A percentile compares a stretch with the other conserved stretches of the same genome.
Evolutionary conservation across 2,888 invertebrate species (phyloP).

Genomic region (Callyntrura sp.): DNA sequence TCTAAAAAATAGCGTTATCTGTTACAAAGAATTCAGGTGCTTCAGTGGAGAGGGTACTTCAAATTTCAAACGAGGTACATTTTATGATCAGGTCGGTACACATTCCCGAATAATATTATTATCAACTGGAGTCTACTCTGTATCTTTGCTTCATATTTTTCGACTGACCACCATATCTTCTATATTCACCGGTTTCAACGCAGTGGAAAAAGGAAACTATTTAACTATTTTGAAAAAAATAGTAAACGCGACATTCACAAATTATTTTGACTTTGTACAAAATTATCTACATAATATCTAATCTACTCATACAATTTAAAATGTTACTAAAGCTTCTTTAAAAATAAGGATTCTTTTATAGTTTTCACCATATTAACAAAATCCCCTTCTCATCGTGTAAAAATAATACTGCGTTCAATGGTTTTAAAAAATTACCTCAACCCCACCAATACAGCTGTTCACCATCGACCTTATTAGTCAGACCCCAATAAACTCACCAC

Average conservation of each 20-base stretch:
- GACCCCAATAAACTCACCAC: not conserved
- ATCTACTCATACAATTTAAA: not conserved
- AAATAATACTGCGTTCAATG: conserved; percentile 59
- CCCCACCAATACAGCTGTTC: not conserved
- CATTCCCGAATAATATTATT: not conserved
- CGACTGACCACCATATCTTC: conserved; percentile 7
- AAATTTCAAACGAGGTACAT: conserved; percentile 41
- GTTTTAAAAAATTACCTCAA: conserved; percentile 10
- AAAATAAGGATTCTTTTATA: conserved; percentile 19
- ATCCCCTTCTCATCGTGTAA: conserved; percentile 27
- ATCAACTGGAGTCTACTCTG: not conserved
- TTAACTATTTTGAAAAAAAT: conserved; percentile 18
- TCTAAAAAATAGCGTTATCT: conserved; percentile 1
- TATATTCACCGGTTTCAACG: conserved; percentile 35
- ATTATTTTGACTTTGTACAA: conserved; percentile 3
- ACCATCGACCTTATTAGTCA: not conserved
- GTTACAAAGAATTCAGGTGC: conserved; percentile 17
- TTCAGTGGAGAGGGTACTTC: conserved; percentile 7
- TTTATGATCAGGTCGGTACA: conserved; percentile 5
- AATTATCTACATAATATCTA: conserved; percentile 38
- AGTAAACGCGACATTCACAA: not conserved
- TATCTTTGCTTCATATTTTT: no score
- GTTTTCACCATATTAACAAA: not conserved
- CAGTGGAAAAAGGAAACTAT: not conserved
- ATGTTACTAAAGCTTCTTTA: conserved; percentile 37